phyloP scores from a whole-genome alignment of 2,797 vertebrate species.

The Eulemur coronatus region DNA sequence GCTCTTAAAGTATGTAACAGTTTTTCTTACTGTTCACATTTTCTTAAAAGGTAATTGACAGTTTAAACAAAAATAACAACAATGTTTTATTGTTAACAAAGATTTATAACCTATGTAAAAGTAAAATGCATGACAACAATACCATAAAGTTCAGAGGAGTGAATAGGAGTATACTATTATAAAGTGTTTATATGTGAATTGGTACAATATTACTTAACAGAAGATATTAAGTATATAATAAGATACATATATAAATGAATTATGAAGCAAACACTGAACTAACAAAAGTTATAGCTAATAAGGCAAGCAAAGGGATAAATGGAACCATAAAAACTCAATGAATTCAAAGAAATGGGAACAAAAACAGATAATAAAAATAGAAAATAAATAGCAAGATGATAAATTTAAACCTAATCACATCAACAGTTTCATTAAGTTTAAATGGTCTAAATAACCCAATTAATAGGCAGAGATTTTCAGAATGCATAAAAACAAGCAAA shows the following conservation, averaged over 20 bases:
- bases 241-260: not conserved
- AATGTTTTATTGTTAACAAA: not conserved
- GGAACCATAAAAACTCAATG: not conserved
- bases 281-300: not conserved
- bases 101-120: not conserved
- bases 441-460: not conserved
- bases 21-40: not conserved
- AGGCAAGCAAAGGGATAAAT: not conserved
- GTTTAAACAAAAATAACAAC: not conserved
- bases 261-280: not conserved
- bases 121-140: not conserved
- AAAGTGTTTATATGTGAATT: not conserved
- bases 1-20: too few relatives aligned
- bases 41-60: not conserved
- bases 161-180: not conserved
- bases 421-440: not conserved
- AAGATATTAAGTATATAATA: not conserved
- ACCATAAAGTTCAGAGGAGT: not conserved
- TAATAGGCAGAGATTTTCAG: not conserved
- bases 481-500: not conserved
- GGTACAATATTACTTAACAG: not conserved
- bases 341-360: not conserved
- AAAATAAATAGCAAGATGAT: not conserved
- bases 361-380: not conserved
- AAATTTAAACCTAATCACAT: not conserved